A percentile compares a stretch with the other conserved stretches of the same genome.
Evolutionary conservation across 2,797 vertebrate genomes (phyloP).

Genomic region (Acanthiza pusilla): DNA sequence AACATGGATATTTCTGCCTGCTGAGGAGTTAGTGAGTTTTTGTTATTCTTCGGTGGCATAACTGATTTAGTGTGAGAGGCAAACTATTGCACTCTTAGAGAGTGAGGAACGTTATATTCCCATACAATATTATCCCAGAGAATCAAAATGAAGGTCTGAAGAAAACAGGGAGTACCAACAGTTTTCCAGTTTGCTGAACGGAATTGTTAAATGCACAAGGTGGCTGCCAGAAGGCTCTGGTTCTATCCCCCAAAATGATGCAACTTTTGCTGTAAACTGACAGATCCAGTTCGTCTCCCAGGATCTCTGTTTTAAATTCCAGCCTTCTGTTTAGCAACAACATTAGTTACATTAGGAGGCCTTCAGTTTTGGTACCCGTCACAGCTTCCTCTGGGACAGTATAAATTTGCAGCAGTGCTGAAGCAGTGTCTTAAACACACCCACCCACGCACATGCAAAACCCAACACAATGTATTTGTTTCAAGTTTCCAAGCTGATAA

Average conservation of each 20-base stretch:
- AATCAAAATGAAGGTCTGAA: background rate
- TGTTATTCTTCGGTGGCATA: background rate
- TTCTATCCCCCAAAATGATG: background rate
- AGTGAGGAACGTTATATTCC: background rate
- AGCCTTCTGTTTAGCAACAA: background rate
- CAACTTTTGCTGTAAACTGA: background rate
- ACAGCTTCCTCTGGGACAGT: background rate
- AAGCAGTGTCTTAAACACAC: background rate
- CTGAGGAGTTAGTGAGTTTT: background rate
- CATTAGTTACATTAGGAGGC: background rate
- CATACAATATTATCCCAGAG: background rate
- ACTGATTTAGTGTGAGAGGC: background rate
- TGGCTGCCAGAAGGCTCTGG: background rate
- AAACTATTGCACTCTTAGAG: background rate
- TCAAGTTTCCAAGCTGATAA: background rate
- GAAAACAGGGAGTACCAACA: background rate
- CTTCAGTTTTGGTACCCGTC: background rate
- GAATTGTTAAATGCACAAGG: background rate
- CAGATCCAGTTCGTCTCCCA: background rate
- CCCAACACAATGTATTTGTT: background rate
- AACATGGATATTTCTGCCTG: conserved; percentile 6
- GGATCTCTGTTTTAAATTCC: background rate
- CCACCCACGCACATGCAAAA: background rate
- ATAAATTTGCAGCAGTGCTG: background rate
- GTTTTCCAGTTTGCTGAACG: background rate